Conservation (phyloP, 2,113 vertebrate genomes). For the Telmatochromis sp. region DNA sequence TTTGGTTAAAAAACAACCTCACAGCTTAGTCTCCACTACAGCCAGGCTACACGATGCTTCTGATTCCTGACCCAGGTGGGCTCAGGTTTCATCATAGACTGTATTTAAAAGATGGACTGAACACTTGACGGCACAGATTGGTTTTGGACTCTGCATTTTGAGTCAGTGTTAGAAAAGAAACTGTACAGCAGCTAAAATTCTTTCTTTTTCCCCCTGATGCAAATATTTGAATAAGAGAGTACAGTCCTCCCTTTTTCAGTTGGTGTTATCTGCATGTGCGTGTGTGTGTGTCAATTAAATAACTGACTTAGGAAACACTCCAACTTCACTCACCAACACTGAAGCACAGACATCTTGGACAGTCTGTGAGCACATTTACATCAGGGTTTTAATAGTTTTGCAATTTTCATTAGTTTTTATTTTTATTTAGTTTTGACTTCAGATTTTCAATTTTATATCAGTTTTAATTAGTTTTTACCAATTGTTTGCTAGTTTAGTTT, state of each 20-base stretch:
- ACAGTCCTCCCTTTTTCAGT: fast-evolving
- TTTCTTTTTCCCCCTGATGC: fast-evolving
- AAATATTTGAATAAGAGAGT: neutral
- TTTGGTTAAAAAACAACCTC: neutral
- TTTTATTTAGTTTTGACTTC: no score
- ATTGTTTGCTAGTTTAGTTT: no score
- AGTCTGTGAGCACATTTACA: neutral
- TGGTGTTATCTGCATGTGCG: fast-evolving
- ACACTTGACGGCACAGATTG: fast-evolving
- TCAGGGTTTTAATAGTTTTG: no score
- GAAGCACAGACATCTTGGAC: fast-evolving
- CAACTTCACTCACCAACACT: neutral
- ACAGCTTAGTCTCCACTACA: neutral
- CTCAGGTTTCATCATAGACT: neutral
- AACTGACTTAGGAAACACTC: fast-evolving
- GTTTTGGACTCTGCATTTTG: fast-evolving
- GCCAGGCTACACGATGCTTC: fast-evolving
- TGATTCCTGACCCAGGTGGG: neutral
- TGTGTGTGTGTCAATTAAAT: neutral
- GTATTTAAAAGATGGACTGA: neutral
- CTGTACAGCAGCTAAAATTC: fast-evolving
- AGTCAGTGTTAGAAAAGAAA: neutral
- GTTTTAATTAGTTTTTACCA: no score
- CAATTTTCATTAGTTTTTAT: no score
- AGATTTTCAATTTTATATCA: no score